These are phyloP conservation scores for Campoletis raptor DNA, from an alignment of 2,888 invertebrate genomes.

Conservation along the genomic window DNA sequence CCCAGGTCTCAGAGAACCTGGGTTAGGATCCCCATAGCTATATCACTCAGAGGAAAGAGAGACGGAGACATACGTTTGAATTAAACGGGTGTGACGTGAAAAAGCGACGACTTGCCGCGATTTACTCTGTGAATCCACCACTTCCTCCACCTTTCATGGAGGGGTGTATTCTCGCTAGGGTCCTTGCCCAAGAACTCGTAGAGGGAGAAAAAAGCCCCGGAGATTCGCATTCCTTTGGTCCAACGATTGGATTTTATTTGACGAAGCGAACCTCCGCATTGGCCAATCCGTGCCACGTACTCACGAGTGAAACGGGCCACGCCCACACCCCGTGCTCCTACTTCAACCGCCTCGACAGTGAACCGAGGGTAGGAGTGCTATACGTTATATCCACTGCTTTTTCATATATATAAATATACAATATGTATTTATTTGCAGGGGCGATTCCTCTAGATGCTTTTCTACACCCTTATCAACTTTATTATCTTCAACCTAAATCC, in stretches of 20 bases:
- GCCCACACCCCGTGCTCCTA: slow-evolving; percentile 77
- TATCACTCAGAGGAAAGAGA: slow-evolving; percentile 34
- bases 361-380: slow-evolving; percentile 57
- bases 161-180: slow-evolving; percentile 56
- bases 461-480: slow-evolving; percentile 85
- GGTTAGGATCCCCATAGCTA: not conserved
- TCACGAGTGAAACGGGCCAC: slow-evolving; percentile 78
- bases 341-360: slow-evolving; percentile 63
- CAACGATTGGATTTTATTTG: slow-evolving; percentile 85
- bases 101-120: slow-evolving; percentile 24
- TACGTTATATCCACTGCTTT: slow-evolving; percentile 63
- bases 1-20: not conserved
- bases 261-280: slow-evolving; percentile 80
- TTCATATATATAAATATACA: slow-evolving; percentile 51
- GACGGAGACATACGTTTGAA: slow-evolving; percentile 43
- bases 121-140: slow-evolving; percentile 20
- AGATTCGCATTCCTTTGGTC: slow-evolving; percentile 84
- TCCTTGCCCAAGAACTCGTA: slow-evolving; percentile 57
- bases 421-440: slow-evolving; percentile 15
- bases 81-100: slow-evolving; percentile 31
- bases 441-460: slow-evolving; percentile 58
- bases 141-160: slow-evolving; percentile 42
- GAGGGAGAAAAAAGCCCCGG: slow-evolving; percentile 80
- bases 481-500: slow-evolving; percentile 81
- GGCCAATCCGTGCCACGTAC: slow-evolving; percentile 80